Evolutionary conservation across 2,888 invertebrate genomes (phyloP).

Genomic region (Caenorhabditis sp.): DNA sequence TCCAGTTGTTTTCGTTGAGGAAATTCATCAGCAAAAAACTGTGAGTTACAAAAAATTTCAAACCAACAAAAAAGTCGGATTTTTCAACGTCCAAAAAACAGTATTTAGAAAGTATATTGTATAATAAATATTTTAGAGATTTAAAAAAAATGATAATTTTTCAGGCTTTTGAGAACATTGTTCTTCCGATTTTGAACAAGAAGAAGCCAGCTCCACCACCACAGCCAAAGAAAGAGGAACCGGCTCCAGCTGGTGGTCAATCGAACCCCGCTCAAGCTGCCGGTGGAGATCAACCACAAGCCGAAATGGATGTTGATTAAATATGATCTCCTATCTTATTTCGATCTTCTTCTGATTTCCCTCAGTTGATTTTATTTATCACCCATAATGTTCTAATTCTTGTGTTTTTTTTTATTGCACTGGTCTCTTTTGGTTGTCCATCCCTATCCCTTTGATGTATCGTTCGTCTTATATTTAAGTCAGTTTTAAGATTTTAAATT

Average conservation of each 20-base stretch:
- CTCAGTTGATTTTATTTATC: not conserved
- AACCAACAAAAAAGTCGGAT: too few relatives aligned
- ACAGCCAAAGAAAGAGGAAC: constrained; percentile 44
- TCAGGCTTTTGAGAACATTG: constrained; percentile 75
- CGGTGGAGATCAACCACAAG: constrained; percentile 30
- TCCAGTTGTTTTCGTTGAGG: constrained; percentile 73
- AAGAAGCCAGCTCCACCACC: constrained; percentile 81
- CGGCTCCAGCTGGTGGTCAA: not conserved
- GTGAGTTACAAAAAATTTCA: constrained; percentile 74
- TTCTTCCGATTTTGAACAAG: constrained; percentile 83
- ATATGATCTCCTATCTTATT: constrained; percentile 16
- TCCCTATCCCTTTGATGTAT: not conserved
- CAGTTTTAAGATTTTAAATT: constrained; percentile 1
- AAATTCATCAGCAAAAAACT: constrained; percentile 83
- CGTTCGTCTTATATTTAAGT: not conserved
- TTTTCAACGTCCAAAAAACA: too few relatives aligned
- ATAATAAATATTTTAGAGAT: too few relatives aligned
- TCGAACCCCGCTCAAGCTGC: constrained; percentile 12
- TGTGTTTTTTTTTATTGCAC: not conserved
- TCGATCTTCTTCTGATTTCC: not conserved
- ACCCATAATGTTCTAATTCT: not conserved
- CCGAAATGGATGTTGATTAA: constrained; percentile 48
- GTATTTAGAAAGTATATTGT: too few relatives aligned
- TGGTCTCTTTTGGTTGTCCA: not conserved
- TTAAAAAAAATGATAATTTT: constrained; percentile 20